These are phyloP conservation scores for Acanthurus leucopareius DNA, from an alignment of 2,797 vertebrate species.

Conservation along the genomic window DNA sequence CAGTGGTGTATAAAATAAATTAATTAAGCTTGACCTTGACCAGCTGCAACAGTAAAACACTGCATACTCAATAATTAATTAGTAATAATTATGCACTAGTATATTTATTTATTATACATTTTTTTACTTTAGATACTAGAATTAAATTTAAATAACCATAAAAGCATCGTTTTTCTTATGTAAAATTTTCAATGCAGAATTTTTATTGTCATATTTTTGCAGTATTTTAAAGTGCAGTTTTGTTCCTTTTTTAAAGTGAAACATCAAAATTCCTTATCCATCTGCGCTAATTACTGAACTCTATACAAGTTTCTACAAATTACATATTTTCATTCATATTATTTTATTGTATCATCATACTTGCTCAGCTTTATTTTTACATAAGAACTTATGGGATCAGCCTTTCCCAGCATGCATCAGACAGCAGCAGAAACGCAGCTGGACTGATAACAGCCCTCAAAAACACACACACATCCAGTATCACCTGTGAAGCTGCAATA, in stretches of 20 bases:
- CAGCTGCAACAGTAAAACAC: background rate
- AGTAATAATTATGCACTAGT: background rate
- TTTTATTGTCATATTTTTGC: no score
- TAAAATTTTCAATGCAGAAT: no score
- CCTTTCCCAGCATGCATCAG: background rate
- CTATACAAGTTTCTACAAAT: background rate
- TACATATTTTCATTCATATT: background rate
- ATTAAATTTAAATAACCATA: constrained; percentile 1
- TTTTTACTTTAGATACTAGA: background rate
- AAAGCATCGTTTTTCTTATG: background rate
- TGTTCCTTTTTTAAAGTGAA: no score
- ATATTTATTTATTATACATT: background rate
- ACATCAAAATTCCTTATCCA: background rate
- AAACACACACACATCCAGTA: background rate
- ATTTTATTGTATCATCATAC: background rate
- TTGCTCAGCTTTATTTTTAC: background rate
- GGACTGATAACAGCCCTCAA: background rate
- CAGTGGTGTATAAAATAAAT: background rate
- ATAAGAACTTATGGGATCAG: background rate
- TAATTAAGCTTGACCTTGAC: background rate
- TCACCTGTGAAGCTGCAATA: constrained; percentile 17
- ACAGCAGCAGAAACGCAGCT: background rate
- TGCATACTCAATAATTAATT: background rate
- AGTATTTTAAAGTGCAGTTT: no score
- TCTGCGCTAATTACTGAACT: no score